These are phyloP conservation scores for Brienomyrus brachyistius DNA, from an alignment of 2,113 vertebrate species.

Conservation along the genomic window DNA sequence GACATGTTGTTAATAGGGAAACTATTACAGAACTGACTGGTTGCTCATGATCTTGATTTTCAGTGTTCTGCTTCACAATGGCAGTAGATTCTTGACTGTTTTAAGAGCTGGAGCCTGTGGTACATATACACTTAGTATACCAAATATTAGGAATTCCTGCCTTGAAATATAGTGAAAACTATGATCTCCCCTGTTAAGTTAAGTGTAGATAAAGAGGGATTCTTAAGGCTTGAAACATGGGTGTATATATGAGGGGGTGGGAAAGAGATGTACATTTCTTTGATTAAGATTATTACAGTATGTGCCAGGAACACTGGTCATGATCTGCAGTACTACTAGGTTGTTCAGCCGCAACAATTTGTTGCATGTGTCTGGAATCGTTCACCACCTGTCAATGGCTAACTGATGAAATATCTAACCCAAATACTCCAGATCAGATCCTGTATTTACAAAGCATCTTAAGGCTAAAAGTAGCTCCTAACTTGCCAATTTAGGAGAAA, in stretches of 20 bases:
- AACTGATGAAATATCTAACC: background rate
- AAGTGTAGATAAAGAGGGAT: background rate
- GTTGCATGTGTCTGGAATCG: background rate
- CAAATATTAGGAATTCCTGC: background rate
- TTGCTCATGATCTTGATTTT: background rate
- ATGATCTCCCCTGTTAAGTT: background rate
- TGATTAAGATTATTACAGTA: background rate
- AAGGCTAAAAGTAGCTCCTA: too few species aligned
- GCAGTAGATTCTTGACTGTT: background rate
- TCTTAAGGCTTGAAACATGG: background rate
- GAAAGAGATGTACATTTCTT: too few species aligned
- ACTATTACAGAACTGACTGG: background rate
- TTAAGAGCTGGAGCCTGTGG: too few species aligned
- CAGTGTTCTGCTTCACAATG: background rate
- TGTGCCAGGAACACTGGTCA: background rate
- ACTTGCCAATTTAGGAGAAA: too few species aligned
- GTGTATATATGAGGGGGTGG: too few species aligned
- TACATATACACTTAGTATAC: background rate
- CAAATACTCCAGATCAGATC: too few species aligned
- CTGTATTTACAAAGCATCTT: too few species aligned
- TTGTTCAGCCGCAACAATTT: background rate
- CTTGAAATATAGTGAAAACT: background rate
- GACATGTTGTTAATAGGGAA: background rate
- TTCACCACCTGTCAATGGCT: background rate
- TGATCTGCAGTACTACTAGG: background rate